Evolutionary conservation across 1,140 invertebrate species (phyloP), one percentile per base, ranked within the genome.

Genomic region (Tetramorium simillimum): DNA sequence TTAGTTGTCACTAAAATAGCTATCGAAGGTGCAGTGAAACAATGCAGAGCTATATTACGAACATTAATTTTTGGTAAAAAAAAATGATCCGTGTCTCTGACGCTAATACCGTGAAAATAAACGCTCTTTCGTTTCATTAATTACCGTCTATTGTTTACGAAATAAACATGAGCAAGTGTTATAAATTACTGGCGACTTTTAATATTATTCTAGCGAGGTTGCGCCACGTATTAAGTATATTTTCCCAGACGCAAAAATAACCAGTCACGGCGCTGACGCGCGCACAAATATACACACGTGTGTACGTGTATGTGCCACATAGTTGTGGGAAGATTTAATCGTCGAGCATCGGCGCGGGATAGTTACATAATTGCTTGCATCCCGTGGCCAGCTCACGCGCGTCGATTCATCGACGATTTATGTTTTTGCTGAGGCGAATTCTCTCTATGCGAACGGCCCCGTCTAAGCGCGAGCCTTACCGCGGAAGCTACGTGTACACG

Each of bases 281-380:
- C 28, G 37, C 62, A 24, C 16, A 24, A 28, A n/a, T n/a, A 28
- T 58, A 28, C 46, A 58, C 51, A 69, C 12, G 53, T 43, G 58
- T 28, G 51, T 67, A 81, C 51, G 37, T 33, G 70, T 2, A n/a
- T 10, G 3, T 53, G 73, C 56, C 56, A 51, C 77, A 58, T 69
- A 85, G 80, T 76, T 70, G 75, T 51, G 81, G 62, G 63, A 87
- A 89, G 89, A 90, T 90, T 90, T 90, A 90, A 90, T 90, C 89
- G 75, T 77, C 76, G 85, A 58, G 49, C 65, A 89, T 89, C 88
- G 84, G 58, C 77, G 72, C 77, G 85, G 88, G 63, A 89, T 90
- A 82, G 89, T 90, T 90, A 90, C 85, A 87, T 86, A 90, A 90
- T 90, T 87, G 88, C 77, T 73, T 53, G 88, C 88, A 84, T 90